These are phyloP conservation scores for Mesoligia furuncula DNA, from an alignment of 2,888 invertebrate species.

Conservation along the genomic window DNA sequence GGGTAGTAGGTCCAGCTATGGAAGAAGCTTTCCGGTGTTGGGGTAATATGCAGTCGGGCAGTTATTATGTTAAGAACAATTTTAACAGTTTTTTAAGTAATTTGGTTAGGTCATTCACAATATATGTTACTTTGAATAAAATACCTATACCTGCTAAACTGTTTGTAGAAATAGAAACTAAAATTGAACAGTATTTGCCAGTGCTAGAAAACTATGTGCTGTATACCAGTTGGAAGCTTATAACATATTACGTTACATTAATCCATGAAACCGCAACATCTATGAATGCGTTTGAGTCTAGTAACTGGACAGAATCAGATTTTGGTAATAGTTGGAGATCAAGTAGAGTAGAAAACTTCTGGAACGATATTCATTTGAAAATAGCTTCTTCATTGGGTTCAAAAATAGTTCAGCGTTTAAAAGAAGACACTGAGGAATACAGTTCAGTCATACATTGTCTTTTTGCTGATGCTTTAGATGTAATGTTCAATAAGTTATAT, in stretches of 20 bases:
- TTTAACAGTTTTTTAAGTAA: conserved; percentile 1
- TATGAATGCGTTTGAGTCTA: conserved; percentile 7
- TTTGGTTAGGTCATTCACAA: conserved; percentile 11
- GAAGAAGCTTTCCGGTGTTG: conserved; percentile 28
- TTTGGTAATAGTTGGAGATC: conserved; percentile 7
- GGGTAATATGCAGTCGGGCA: neutral
- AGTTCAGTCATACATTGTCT: conserved; percentile 54
- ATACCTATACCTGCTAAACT: conserved; percentile 20
- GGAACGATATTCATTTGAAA: conserved; percentile 60
- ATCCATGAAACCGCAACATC: conserved; percentile 22
- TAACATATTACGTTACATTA: conserved; percentile 61
- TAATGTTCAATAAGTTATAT: conserved; percentile 21
- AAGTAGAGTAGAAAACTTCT: conserved; percentile 19
- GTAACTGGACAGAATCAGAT: conserved; percentile 21
- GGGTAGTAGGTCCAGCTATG: conserved; percentile 23
- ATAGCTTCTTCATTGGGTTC: conserved; percentile 62
- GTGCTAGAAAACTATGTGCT: conserved; percentile 52
- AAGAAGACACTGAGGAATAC: conserved; percentile 60
- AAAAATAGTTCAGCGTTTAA: conserved; percentile 57
- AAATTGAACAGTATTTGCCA: conserved; percentile 58
- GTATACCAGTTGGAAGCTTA: conserved; percentile 69
- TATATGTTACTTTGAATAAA: conserved; percentile 20
- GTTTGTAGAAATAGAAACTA: conserved; percentile 60
- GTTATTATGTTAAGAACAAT: conserved; percentile 22
- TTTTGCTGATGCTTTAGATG: conserved; percentile 54